Conservation (phyloP, 2,113 vertebrate species). For the Phycodurus eques region DNA sequence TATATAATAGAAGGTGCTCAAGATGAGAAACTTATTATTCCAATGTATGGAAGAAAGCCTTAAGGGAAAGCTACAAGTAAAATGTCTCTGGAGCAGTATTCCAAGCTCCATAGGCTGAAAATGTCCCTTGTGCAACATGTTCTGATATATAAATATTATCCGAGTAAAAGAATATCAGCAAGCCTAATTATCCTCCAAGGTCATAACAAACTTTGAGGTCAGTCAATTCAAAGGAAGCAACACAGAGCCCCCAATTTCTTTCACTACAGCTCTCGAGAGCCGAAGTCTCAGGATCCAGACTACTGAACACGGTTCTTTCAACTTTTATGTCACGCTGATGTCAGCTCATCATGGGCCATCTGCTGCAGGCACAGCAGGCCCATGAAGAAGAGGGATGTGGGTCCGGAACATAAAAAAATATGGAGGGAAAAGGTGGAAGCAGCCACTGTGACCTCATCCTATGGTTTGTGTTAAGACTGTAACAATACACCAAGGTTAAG, state of each 20-base stretch:
- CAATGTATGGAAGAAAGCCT: neutral
- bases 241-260: conserved; percentile 12
- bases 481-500: neutral
- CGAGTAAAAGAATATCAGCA: conserved; percentile 17
- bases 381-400: conserved; percentile 4
- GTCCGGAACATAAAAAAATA: neutral
- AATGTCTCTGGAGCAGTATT: neutral
- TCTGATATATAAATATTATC: too few species aligned
- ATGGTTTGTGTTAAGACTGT: neutral
- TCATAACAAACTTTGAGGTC: conserved; percentile 32
- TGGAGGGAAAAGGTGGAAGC: neutral
- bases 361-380: conserved; percentile 13
- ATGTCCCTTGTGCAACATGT: conserved; percentile 7
- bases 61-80: neutral
- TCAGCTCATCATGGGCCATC: conserved; percentile 11
- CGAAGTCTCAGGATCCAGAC: conserved; percentile 1
- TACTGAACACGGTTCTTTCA: conserved; percentile 5
- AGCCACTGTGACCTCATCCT: neutral
- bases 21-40: neutral
- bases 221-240: conserved; percentile 5
- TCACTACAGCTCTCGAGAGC: conserved; percentile 1
- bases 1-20: neutral
- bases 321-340: conserved; percentile 10
- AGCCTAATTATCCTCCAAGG: conserved; percentile 35
- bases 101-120: neutral